Base-by-base conservation (phyloP, 2,113 vertebrate genomes). In the Physeter macrocephalus region DNA sequence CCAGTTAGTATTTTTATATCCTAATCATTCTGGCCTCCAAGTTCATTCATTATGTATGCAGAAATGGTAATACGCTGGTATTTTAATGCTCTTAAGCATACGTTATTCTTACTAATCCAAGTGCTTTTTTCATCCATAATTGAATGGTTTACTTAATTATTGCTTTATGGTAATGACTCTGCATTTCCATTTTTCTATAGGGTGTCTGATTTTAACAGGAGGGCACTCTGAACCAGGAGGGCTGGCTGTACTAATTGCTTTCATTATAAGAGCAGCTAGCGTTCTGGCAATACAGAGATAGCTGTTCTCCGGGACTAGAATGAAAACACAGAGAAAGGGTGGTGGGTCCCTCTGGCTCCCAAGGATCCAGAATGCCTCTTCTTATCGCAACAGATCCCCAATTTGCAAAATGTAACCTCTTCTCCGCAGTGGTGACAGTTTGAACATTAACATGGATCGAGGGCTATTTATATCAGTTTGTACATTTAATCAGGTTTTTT, bases 401-500 rank as follows among this genome's bases (percentile, higher is more conserved):
- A 31, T 6, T 0, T 95, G 75, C 86, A 54, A 0, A 0, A 31
- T 23, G 74, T 62, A 85, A 39, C 82, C 81, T 94, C 31, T 93
- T 87, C 97, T 74, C 90, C 78, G 11, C 1, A 4, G 34, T 87
- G 89, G 94, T 96, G 98, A 98, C 97, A 97, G 92, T 86, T 59
- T 67, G 95, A 95, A 97, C 93, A 98, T 97, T 97, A 98, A 98
- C 98, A 85, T 83, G 97, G 97, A 98, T 59, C 18, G 89, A 98
- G 97, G 81, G 93, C 95, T 98, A 97, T 98, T 98, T 98, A 97
- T 98, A 98, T 98, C 98, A 98, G 98, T 98, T 99, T 98, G 98
- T 98, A 98, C 98, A 97, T 98, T 98, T 98, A 98, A 98, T 98
- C 98, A 97, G 98, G 98, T 34, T 97, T 98, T 98, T 98, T 98